Base-by-base conservation (phyloP, 2,888 invertebrate species). In the Deladenus siricidicola region DNA sequence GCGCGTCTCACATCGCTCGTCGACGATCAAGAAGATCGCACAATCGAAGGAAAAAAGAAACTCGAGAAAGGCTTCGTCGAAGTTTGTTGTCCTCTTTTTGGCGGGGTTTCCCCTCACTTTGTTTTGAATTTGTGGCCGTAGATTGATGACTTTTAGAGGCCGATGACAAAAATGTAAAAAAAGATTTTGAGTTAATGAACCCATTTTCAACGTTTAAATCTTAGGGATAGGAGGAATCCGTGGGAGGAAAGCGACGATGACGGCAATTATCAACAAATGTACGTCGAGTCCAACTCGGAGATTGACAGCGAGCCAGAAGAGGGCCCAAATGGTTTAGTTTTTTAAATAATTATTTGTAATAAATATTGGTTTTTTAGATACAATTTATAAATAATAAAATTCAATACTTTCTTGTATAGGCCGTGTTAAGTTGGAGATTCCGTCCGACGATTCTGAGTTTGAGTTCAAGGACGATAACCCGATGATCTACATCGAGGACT, bases 191-290 rank as follows among this genome's bases (percentile, higher is more conserved):
- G n/a, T n/a, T n/a, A n/a, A n/a, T n/a, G n/a, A n/a, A n/a, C n/a
- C n/a, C n/a, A n/a, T n/a, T n/a, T n/a, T n/a, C n/a, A n/a, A n/a
- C n/a, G n/a, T n/a, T n/a, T n/a, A n/a, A 14, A 3, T 58, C 60
- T 48, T 29, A 60, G 62, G 17, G 50, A 44, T 8, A 54, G 51
- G n/a, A 64, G 47, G 47, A 65, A 26, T 4, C 64, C 64, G 34
- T 64, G 64, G 64, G 64, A 64, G 30, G 64, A 57, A 19, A 62
- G 56, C 23, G 64, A 64, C 19, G 64, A 64, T 17, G 64, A 64
- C 4, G 43, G 28, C 28, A 29, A 56, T 14, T 48, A 56, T 30
- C 10, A 28, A 47, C 47, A 19, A 17, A 29, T 29, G 49, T 54
- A 26, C 19, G n/a, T 23, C 28, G 19, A 58, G 19, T 43, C 45